These are phyloP conservation scores for Sceliomorpha sp. DNA, from an alignment of 2,888 invertebrate species.

Conservation along the genomic window DNA sequence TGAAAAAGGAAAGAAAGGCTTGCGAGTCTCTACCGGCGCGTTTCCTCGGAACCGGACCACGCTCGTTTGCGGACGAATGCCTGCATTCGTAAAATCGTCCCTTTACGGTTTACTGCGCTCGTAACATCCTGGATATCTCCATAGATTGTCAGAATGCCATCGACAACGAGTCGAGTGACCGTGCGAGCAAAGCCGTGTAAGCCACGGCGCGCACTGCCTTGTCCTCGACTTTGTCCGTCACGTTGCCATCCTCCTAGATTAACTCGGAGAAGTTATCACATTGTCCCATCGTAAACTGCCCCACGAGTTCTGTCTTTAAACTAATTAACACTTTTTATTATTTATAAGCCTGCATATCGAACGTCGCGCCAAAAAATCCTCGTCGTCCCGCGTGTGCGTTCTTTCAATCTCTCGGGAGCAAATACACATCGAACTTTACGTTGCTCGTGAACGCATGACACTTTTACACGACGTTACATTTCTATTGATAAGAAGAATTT, in stretches of 20 bases:
- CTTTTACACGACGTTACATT: conserved; percentile 11
- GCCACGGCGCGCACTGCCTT: conserved; percentile 38
- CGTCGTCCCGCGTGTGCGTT: too few species aligned
- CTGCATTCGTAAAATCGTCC: conserved; percentile 70
- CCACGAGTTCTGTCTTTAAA: conserved; percentile 31
- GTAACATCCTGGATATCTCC: conserved; percentile 76
- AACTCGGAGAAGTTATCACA: conserved; percentile 45
- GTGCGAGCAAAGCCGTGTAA: conserved; percentile 19
- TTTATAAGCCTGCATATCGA: conserved; percentile 9
- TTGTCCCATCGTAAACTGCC: conserved; percentile 30
- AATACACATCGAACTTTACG: conserved; percentile 21
- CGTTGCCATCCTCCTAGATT: conserved; percentile 47
- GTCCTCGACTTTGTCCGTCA: conserved; percentile 33
- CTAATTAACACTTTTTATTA: conserved; percentile 53
- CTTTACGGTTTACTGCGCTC: conserved; percentile 67
- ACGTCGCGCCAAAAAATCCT: background rate
- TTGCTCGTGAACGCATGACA: background rate
- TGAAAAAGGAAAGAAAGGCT: conserved; percentile 13
- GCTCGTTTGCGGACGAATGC: conserved; percentile 46
- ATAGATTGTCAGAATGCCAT: conserved; percentile 62
- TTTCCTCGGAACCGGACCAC: conserved; percentile 47
- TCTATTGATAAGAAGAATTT: too few species aligned
- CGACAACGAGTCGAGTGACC: conserved; percentile 44
- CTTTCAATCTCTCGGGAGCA: conserved; percentile 39
- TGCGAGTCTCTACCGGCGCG: too few species aligned